Base-by-base conservation (phyloP, 2,888 invertebrate genomes). In the Drosophila paranaensis region DNA sequence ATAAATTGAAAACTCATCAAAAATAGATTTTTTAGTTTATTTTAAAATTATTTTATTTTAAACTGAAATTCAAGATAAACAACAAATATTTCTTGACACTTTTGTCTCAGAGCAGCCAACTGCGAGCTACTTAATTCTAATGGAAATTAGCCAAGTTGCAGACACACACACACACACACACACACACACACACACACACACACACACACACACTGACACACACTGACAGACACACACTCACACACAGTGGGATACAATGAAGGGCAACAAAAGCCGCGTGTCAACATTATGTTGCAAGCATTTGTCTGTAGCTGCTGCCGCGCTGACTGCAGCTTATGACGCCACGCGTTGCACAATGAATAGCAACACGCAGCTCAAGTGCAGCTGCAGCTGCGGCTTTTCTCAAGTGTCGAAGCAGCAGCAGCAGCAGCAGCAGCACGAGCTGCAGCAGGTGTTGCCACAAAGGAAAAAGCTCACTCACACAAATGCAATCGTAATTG, bases 301-400 rank as follows among this genome's bases (percentile, higher is more conserved):
- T 60, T 61, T 50, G 66, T 53, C 37, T 55, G 53, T 4, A 46
- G 43, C 43, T 55, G 27, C 66, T 60, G 56, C 70, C 35, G 37
- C 68, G 46, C 42, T 68, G 70, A 66, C 64, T 71, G 40, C 46
- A 65, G 88, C 85, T 85, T 72, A 79, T 66, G 70, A 61, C 68
- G 85, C 70, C 37, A 42, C 77, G 63, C 60, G 58, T 30, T 60
- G 45, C 60, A 81, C 67, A 74, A 84, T 66, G 16, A 60, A 60
- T 53, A 57, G 48, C 48, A 30, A 33, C 68, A 60, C 62, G 79
- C 60, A 62, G 58, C 69, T 57, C 53, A 71, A 72, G 84, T 79
- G 69, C 74, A 67, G 60, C 76, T 76, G 87, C 87, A 71, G 50
- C 55, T 61, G 60, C 50, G 56, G 37, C 54, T 64, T 65, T 63